phyloP scores from a whole-genome alignment of 2,797 vertebrate genomes.

The Anguilla marmorata region DNA sequence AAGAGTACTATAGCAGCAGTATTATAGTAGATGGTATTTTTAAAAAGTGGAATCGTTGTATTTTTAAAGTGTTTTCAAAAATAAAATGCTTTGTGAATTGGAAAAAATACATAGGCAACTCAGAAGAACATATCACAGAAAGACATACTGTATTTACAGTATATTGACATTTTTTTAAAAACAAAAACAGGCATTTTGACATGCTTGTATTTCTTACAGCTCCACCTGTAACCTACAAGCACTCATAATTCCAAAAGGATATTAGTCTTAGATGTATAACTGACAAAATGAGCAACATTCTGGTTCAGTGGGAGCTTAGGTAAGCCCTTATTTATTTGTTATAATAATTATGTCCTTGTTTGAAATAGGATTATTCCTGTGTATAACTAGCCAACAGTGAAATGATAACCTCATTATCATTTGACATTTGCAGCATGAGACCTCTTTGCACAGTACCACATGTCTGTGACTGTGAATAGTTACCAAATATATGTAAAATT shows the following conservation, averaged over 20 bases:
- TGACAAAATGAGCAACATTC: not conserved
- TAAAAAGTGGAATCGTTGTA: not conserved
- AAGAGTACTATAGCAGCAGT: not conserved
- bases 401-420: conserved; percentile 20
- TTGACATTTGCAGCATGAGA: conserved; percentile 18
- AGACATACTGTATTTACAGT: not conserved
- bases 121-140: not conserved
- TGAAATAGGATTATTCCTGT: not conserved
- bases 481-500: not conserved
- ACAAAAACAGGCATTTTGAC: not conserved
- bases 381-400: not conserved
- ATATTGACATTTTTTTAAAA: not conserved
- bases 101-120: not conserved
- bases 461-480: conserved; percentile 11
- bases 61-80: not conserved
- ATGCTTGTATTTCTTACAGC: not conserved
- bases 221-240: not conserved
- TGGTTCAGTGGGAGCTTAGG: not conserved
- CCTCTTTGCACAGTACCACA: not conserved
- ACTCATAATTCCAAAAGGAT: not conserved
- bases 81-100: not conserved
- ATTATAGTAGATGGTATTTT: not conserved
- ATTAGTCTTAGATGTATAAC: not conserved
- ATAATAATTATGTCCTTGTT: conserved; percentile 17
- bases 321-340: not conserved